Evolutionary conservation across 2,113 vertebrate species (phyloP).

Genomic region (Plotosus lineatus): DNA sequence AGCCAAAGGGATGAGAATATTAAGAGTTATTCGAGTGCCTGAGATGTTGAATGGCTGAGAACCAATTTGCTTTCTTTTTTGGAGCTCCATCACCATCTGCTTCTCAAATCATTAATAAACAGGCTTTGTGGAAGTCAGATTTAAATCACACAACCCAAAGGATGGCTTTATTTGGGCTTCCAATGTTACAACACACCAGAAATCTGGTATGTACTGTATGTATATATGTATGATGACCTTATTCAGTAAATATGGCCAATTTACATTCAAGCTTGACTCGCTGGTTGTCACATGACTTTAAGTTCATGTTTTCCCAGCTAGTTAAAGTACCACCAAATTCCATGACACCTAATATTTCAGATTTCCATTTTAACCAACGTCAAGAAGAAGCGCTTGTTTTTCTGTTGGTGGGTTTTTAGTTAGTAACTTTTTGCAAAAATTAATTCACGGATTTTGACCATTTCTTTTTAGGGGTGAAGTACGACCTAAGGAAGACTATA

Average conservation of each 20-base stretch:
- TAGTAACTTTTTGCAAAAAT: too few species aligned
- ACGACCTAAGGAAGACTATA: too few species aligned
- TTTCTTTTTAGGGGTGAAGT: too few species aligned
- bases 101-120: neutral
- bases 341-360: neutral
- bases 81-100: slow-evolving; percentile 15
- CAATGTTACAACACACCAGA: neutral
- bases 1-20: neutral
- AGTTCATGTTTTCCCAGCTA: neutral
- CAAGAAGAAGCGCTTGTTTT: too few species aligned
- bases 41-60: slow-evolving; percentile 21
- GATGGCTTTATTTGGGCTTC: neutral
- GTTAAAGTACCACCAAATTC: neutral
- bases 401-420: too few species aligned
- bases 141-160: neutral
- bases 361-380: too few species aligned
- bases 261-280: neutral
- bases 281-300: neutral
- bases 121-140: neutral
- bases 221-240: too few species aligned
- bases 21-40: slow-evolving; percentile 29
- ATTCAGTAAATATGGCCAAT: neutral
- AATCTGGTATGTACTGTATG: neutral
- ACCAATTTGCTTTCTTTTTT: neutral
- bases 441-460: too few species aligned